Evolutionary conservation across 2,797 vertebrate genomes (phyloP), one percentile per base, ranked within the genome.

Genomic region (Rousettus madagascariensis): DNA sequence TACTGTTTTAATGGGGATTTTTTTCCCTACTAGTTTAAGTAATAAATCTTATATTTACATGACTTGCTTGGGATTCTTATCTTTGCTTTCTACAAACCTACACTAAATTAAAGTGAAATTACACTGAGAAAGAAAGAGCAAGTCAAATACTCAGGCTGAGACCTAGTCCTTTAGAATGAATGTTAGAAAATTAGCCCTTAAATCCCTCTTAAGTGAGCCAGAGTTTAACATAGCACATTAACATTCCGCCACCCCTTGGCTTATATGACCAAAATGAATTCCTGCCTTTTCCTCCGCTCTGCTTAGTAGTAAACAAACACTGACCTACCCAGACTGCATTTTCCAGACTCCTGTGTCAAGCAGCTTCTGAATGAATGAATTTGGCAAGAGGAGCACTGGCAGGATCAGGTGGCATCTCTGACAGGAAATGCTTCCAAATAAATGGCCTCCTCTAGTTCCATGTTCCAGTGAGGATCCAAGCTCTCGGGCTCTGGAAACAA

Each of bases 151-250:
- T 46, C 59, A 36, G 53, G 4, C 28, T 59, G 49, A 92, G 43
- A 66, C 28, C 22, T 57, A 20, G 41, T 69, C 15, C 22, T 51
- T 82, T 28, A 53, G 24, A 41, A 57, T 24, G 63, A 83, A 41
- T 75, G 10, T 94, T 78, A 69, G 38, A 49, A 95, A 95, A 80
- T 87, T 38, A 86, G 8, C 3, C 20, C n/a, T 92, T 90, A 63
- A 57, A 26, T 59, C 7, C 16, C 2, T 61, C 30, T 57, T 84
- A 30, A 33, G 55, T 15, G 51, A 79, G 83, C 30, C n/a, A 43
- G 65, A 93, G 57, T 83, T 83, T 9, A 53, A 22, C 28, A 24
- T 1, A 90, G 15, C 30, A n/a, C 41, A 43, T 36, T 43, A 89
- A 24, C 28, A 46, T 43, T 55, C 49, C 63, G 19, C 17, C 33